Evolutionary conservation across 2,113 vertebrate species (phyloP), one percentile per base, ranked within the genome.

Genomic region (Planiliza haematocheilus): DNA sequence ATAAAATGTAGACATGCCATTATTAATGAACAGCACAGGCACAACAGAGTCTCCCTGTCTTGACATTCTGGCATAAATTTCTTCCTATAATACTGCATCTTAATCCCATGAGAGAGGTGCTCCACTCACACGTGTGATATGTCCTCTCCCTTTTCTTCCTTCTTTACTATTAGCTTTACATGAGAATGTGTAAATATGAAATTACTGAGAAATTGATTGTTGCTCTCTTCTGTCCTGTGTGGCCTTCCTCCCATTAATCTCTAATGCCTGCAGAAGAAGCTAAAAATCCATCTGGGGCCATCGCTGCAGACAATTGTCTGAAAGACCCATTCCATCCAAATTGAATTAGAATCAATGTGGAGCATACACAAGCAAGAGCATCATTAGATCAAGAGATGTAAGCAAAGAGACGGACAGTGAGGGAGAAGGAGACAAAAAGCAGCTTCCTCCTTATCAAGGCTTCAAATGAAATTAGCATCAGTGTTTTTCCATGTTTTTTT

Each of bases 261-360:
- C 89, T 87, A 83, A 85, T 79, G 91, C 88, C 58, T 78, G 84
- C 77, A 82, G 74, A 90, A 87, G 83, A 84, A 85, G 79, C 86
- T 87, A 74, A 85, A 90, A 93, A 94, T 93, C 93, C 87, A 94
- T 93, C 91, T 86, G 89, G 80, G 84, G 87, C 84, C 79, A 84
- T 86, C 49, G 57, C 87, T 85, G 89, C 77, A 93, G 93, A 94
- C 92, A 89, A 92, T 92, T 84, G 90, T 91, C 89, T 93, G 91
- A 94, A 93, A 91, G 88, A 84, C 74, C 70, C 50, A 82, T 77
- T 93, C 93, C 83, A 93, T 92, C 88, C 90, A 92, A 94, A 94
- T 89, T 92, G 86, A 93, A 92, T 94, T 92, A 94, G 86, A 91
- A 92, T 93, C 93, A 91, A 90, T 92, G 87, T 76, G 84, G 74